Conservation (phyloP, 2,113 vertebrate species). For the Corynorhinus townsendii region DNA sequence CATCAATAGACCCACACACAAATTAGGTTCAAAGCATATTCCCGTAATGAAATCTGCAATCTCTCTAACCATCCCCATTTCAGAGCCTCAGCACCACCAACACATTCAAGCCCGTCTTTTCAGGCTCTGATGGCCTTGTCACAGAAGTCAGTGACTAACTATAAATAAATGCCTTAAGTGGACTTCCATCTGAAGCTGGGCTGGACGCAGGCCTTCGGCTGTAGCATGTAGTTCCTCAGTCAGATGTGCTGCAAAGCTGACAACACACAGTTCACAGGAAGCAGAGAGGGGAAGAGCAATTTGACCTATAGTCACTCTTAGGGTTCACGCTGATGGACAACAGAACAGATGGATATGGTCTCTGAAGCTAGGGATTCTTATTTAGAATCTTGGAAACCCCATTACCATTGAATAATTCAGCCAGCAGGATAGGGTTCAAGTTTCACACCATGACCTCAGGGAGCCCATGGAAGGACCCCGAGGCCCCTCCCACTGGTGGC, state of each 20-base stretch:
- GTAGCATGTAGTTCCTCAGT: background rate
- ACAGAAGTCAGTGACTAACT: background rate
- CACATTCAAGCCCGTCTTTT: background rate
- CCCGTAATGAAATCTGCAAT: background rate
- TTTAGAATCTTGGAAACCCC: background rate
- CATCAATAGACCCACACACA: background rate
- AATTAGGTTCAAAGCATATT: background rate
- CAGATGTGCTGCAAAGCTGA: background rate
- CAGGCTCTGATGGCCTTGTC: background rate
- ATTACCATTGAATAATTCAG: background rate
- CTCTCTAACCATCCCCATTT: background rate
- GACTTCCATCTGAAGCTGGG: background rate
- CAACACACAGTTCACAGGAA: background rate
- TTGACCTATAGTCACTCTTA: background rate
- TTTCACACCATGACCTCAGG: background rate
- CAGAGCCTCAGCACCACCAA: background rate
- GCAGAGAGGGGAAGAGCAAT: background rate
- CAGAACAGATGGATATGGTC: background rate
- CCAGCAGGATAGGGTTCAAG: background rate
- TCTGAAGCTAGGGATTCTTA: background rate
- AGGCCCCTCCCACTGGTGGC: fast-evolving
- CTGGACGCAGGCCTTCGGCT: background rate
- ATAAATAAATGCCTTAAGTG: background rate
- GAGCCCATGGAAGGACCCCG: background rate
- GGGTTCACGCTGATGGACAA: background rate